These are phyloP conservation scores for Cichlasoma orientale DNA, from an alignment of 2,797 vertebrate species.

Conservation along the genomic window DNA sequence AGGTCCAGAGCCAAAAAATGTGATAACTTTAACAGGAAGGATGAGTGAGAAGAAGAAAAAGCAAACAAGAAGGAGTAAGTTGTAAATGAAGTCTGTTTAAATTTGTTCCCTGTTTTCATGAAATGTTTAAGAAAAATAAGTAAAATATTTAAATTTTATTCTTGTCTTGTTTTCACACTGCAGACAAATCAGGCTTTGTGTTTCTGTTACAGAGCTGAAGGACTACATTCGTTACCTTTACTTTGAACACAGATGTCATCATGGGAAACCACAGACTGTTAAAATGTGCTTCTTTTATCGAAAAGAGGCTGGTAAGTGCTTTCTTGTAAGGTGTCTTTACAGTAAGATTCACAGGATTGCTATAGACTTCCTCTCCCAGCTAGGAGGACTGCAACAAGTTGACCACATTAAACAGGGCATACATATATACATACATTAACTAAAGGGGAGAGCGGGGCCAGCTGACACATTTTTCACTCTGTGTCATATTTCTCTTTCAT, in stretches of 20 bases:
- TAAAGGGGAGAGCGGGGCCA: not conserved
- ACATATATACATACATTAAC: not conserved
- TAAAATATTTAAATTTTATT: not conserved
- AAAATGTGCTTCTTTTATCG: conserved; percentile 67
- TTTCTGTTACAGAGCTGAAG: conserved; percentile 56
- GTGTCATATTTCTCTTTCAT: not conserved
- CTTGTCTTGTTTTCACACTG: not conserved
- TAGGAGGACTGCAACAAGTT: not conserved
- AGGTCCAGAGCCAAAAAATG: conserved; percentile 5
- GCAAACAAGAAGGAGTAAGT: conserved; percentile 35
- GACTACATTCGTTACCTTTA: conserved; percentile 71
- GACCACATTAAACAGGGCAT: not conserved
- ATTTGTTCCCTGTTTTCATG: not conserved
- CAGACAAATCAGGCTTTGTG: not conserved
- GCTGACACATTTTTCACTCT: not conserved
- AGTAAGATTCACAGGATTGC: not conserved
- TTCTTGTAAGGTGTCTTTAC: not conserved
- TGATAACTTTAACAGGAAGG: conserved; percentile 1
- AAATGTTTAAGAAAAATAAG: not conserved
- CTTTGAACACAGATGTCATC: conserved; percentile 60
- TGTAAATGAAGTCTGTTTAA: not conserved
- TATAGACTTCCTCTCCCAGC: not conserved
- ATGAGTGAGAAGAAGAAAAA: accelerated
- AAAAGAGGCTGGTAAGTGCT: conserved; percentile 66
- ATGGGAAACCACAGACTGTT: conserved; percentile 32